Conservation (phyloP, 2,797 vertebrate genomes). For the Leuciscus waleckii region DNA sequence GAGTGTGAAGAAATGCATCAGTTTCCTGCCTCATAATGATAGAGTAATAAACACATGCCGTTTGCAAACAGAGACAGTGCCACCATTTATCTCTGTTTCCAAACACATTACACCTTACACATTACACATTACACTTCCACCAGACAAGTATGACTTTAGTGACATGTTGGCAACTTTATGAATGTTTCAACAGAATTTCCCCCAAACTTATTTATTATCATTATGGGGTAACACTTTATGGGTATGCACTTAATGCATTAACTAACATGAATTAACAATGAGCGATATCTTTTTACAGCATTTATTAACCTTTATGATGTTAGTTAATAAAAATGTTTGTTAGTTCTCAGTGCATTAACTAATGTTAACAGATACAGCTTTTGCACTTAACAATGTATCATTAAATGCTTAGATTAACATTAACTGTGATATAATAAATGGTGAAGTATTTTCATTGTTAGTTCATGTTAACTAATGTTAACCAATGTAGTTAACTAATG, state of each 20-base stretch:
- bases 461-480: neutral
- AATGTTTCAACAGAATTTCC: neutral
- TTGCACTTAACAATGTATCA: neutral
- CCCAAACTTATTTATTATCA: neutral
- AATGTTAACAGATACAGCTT: neutral
- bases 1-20: constrained; percentile 61
- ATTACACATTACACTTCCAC: neutral
- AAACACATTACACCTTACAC: too few species aligned
- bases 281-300: neutral
- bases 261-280: too few species aligned
- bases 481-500: neutral
- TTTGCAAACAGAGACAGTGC: neutral
- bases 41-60: neutral
- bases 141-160: neutral
- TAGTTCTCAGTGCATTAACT: neutral
- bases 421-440: neutral
- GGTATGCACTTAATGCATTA: neutral
- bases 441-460: neutral
- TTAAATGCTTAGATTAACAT: neutral
- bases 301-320: neutral
- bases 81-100: neutral
- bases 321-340: neutral
- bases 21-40: neutral
- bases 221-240: neutral
- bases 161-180: neutral